Evolutionary conservation across 2,888 invertebrate species (phyloP), one percentile per base, ranked within the genome.

Genomic region (Papilio elwesi): DNA sequence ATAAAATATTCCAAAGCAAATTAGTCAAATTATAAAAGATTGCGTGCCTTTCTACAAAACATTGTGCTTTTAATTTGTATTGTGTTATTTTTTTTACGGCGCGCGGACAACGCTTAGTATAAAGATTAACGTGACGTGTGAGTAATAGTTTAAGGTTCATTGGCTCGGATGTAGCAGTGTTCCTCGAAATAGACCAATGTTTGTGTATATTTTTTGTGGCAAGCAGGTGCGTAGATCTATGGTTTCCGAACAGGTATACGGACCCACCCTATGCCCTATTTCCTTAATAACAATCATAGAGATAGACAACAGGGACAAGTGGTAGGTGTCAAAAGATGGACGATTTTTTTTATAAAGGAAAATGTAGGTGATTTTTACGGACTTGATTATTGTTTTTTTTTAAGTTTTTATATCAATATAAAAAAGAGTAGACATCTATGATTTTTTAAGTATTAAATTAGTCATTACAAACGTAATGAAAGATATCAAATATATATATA

Each of bases 131-230:
- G 81, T 83, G 79, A 84, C 82, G 80, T 79, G 79, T 79, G 81
- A 81, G 80, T 80, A 83, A 85, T 86, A 87, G 85, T 86, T 86
- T 78, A 86, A 80, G 81, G 85, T 85, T 86, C 84, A 85, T 81
- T 83, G 82, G 79, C 79, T 83, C 75, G 26, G 26, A 26, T 4
- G 26, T 4, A 26, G 83, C 82, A 83, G 81, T 84, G 83, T 79
- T 80, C 81, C 87, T 85, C 80, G 77, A 89, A 73, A 73, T 73
- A 73, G 73, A 66, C 43, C 69, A 52, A 16, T 70, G 79, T 79
- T 79, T 78, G 79, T 91, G 84, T 86, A 86, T 85, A 85, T 89
- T 88, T 90, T 92, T 90, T 91, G 83, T 90, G 79, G 81, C 86
- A 53, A 67, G 62, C 73, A 73, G 73, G 73, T 73, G 73, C 73